Base-by-base conservation (phyloP, 2,888 invertebrate species). In the Drosophila yooni region DNA sequence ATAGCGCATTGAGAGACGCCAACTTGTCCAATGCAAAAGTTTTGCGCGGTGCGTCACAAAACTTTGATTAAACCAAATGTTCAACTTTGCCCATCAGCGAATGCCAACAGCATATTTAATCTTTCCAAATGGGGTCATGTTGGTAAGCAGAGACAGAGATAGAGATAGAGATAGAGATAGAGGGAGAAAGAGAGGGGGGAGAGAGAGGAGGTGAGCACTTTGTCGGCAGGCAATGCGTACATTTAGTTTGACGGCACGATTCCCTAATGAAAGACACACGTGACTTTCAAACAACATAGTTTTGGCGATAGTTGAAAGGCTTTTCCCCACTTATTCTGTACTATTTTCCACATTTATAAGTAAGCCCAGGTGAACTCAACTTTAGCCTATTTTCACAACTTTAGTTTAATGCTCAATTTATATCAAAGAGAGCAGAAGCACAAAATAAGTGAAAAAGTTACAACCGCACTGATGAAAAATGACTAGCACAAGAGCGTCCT, bases 401-500 rank as follows among this genome's bases (percentile, higher is more conserved):
- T 46, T 40, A 15, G 34, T 50, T 69, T 67, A 78, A 73, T 73
- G 84, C 82, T 73, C 76, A 77, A 83, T 86, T 82, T 73, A 65
- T 81, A 69, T 48, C 58, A 81, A 71, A 71, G 46, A 40, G 46
- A 38, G 36, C n/a, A 52, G 40, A 43, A 66, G 53, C 58, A 59
- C 31, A 27, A 57, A 53, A 3, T 21, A 46, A 15, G 7, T 46
- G 21, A 46, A 54, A 48, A 51, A 58, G 29, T 65, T 52, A 18
- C 51, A 65, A 33, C 80, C 69, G 65, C 69, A 59, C 38, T 68
- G 58, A 87, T 84, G 83, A 74, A 86, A 88, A 86, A 80, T 82
- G 76, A 76, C 70, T 76, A n/a, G 71, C 76, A 68, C 69, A 70
- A 73, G 68, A 52, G 63, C 51, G 75, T 56, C 43, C 69, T 62